phyloP scores from a whole-genome alignment of 2,797 vertebrate genomes.

The Ctenochaetus hawaiiensis region DNA sequence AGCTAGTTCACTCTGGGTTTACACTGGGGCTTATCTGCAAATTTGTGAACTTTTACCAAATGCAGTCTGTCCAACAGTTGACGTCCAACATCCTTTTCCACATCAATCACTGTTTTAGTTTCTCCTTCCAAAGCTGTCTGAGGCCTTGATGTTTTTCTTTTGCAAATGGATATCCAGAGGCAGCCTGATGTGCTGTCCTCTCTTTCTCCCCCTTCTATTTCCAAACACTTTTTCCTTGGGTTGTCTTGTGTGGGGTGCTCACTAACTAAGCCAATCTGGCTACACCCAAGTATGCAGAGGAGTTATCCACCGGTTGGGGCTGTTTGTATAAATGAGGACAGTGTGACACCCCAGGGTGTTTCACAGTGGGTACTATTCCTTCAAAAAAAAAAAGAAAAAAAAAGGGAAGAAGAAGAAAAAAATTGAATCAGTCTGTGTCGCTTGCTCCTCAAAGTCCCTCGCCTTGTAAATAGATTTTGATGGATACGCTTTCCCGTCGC shows the following conservation, averaged over 20 bases:
- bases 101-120: constrained; percentile 82
- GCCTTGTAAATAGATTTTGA: constrained; percentile 83
- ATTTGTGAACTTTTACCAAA: constrained; percentile 83
- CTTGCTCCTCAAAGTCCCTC: constrained; percentile 77
- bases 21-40: constrained; percentile 79
- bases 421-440: constrained; percentile 68
- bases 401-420: constrained; percentile 37
- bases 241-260: constrained; percentile 80
- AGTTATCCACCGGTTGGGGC: constrained; percentile 77
- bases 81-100: constrained; percentile 76
- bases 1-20: constrained; percentile 65
- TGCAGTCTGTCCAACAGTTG: constrained; percentile 73
- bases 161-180: constrained; percentile 79
- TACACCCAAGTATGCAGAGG: constrained; percentile 80
- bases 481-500: constrained; percentile 77
- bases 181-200: constrained; percentile 72
- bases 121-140: constrained; percentile 79
- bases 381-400: constrained; percentile 64
- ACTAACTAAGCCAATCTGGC: constrained; percentile 84
- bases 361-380: constrained; percentile 74
- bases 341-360: constrained; percentile 82
- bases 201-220: constrained; percentile 65
- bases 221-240: constrained; percentile 77
- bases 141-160: constrained; percentile 81
- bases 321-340: constrained; percentile 85